These are phyloP conservation scores for Telmatochromis sp. DNA, from an alignment of 2,113 vertebrate genomes.

Conservation along the genomic window DNA sequence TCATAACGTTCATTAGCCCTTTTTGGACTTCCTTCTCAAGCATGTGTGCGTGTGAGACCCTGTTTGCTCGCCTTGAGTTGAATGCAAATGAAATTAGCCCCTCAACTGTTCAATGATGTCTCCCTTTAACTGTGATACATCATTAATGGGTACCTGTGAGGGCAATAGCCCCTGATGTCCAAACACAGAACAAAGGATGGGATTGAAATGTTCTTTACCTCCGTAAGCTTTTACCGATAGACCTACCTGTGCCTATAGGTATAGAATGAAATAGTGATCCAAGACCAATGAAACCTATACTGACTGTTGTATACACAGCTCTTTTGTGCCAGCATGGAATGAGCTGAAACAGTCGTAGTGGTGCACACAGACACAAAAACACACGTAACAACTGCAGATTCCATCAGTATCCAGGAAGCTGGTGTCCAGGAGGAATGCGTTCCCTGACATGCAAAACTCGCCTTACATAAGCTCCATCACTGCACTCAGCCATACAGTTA, in stretches of 20 bases:
- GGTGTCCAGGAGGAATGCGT: conserved; percentile 40
- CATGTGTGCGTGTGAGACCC: neutral
- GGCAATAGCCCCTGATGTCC: neutral
- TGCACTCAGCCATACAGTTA: neutral
- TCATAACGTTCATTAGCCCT: neutral
- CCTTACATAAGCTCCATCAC: conserved; percentile 49
- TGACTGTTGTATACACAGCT: neutral
- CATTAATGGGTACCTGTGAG: neutral
- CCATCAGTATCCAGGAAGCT: conserved; percentile 56
- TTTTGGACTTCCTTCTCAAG: neutral
- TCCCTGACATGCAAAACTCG: conserved; percentile 22
- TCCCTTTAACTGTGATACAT: neutral
- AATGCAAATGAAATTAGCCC: neutral
- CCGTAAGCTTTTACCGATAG: neutral
- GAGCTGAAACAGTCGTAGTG: conserved; percentile 1
- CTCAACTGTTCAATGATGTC: neutral
- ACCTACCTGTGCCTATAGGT: neutral
- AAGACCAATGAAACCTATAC: neutral
- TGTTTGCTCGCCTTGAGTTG: neutral
- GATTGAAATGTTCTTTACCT: neutral
- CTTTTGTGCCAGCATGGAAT: neutral
- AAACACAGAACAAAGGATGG: neutral
- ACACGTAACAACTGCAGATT: conserved; percentile 36
- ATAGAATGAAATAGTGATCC: neutral
- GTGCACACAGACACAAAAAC: neutral